Evolutionary conservation across 2,113 vertebrate genomes (phyloP).

Genomic region (Archilochus colubris): DNA sequence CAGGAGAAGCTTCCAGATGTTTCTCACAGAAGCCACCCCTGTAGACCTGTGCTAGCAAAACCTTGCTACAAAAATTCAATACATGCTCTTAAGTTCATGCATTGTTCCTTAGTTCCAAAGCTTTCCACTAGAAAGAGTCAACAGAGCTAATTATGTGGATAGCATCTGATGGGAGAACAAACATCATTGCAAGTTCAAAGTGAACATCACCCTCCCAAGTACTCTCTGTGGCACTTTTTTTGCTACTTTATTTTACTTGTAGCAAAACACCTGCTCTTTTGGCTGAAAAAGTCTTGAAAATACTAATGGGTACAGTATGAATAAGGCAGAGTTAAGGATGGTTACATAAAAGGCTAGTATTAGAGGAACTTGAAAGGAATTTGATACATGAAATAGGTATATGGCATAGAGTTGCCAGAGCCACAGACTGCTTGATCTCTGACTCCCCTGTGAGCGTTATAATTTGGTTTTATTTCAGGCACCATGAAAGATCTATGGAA

Average conservation of each 20-base stretch:
- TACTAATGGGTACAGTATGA: not conserved
- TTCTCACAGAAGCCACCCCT: too few relatives aligned
- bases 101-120: not conserved
- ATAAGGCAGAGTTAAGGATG: not conserved
- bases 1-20: too few relatives aligned
- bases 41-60: too few relatives aligned
- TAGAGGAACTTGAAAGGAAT: not conserved
- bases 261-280: not conserved
- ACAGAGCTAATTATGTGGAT: not conserved
- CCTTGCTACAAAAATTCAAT: too few relatives aligned
- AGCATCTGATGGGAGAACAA: not conserved
- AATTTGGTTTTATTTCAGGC: constrained; percentile 34
- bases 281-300: not conserved
- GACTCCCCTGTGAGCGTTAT: not conserved
- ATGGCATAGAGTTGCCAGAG: not conserved
- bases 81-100: not conserved
- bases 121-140: not conserved
- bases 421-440: not conserved
- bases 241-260: not conserved
- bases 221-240: not conserved
- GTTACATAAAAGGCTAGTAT: not conserved
- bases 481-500: constrained; percentile 25
- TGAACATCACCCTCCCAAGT: not conserved
- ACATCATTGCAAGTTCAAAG: not conserved
- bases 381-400: not conserved